Evolutionary conservation across 2,113 vertebrate species (phyloP).

Genomic region (Lophius piscatorius): DNA sequence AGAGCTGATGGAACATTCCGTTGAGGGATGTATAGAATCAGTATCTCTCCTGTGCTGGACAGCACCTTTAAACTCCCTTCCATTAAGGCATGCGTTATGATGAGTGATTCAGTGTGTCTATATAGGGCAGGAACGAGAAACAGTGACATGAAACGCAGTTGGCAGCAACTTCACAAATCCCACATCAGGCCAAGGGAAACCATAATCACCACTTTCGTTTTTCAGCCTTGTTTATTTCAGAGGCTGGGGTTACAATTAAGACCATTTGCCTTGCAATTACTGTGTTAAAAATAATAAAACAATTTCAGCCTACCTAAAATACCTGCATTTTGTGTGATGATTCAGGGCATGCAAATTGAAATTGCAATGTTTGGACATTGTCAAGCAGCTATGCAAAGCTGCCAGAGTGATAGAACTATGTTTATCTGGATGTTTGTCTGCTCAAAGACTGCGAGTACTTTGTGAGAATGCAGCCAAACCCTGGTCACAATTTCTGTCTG

Average conservation of each 20-base stretch:
- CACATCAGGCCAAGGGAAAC: constrained; percentile 82
- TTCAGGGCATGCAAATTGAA: constrained; percentile 79
- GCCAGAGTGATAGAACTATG: constrained; percentile 64
- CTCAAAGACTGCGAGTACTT: constrained; percentile 61
- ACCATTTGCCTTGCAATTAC: constrained; percentile 84
- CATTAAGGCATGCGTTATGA: constrained; percentile 76
- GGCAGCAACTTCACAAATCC: constrained; percentile 80
- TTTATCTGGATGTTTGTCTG: constrained; percentile 70
- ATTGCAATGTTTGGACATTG: constrained; percentile 78
- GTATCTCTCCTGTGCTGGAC: constrained; percentile 59
- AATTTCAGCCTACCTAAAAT: constrained; percentile 82
- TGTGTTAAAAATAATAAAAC: constrained; percentile 86
- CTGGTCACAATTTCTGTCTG: constrained; percentile 66
- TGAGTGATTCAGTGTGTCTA: constrained; percentile 79
- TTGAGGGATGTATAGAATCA: constrained; percentile 42
- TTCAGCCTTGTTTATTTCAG: constrained; percentile 84
- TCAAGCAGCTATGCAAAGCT: constrained; percentile 60
- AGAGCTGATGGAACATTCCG: constrained; percentile 69
- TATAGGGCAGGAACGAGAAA: constrained; percentile 77
- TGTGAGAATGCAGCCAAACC: constrained; percentile 68
- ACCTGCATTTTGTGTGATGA: constrained; percentile 81
- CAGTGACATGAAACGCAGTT: constrained; percentile 81
- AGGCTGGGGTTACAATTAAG: constrained; percentile 84
- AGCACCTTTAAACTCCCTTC: constrained; percentile 56
- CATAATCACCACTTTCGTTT: constrained; percentile 82